These are phyloP conservation scores for Drosophila arawakana DNA, from an alignment of 1,140 invertebrate genomes.

Conservation along the genomic window DNA sequence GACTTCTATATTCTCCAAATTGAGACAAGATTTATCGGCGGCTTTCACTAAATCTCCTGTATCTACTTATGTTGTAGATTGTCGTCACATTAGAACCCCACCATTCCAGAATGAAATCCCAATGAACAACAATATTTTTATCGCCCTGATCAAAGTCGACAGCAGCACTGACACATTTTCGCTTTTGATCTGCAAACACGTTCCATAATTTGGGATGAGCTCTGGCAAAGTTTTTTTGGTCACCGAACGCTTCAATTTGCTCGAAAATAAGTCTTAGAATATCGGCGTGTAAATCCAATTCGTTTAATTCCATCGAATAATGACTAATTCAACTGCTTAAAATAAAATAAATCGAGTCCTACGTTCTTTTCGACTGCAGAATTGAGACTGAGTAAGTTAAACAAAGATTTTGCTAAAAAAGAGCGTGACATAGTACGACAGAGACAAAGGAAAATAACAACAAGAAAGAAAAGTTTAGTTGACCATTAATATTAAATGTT, in stretches of 20 bases:
- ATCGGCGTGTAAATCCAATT: no score
- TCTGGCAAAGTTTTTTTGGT: slow-evolving; percentile 11
- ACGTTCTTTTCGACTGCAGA: background rate
- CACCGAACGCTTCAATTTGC: no score
- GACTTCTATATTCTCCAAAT: background rate
- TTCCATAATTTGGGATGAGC: slow-evolving; percentile 3
- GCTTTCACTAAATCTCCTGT: background rate
- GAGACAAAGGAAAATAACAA: no score
- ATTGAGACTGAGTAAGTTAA: background rate
- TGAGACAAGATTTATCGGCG: slow-evolving; percentile 1
- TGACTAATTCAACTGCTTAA: no score
- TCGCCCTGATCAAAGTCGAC: background rate
- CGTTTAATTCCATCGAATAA: no score
- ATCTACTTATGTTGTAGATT: background rate
- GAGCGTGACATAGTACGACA: no score
- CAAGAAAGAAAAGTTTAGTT: no score
- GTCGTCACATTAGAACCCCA: slow-evolving; percentile 3
- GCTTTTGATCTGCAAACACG: slow-evolving; percentile 2
- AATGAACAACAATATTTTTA: background rate
- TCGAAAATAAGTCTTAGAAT: no score
- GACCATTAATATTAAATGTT: no score
- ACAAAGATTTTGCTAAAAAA: background rate
- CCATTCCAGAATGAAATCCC: slow-evolving; percentile 12
- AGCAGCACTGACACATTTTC: background rate
- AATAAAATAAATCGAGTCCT: background rate